These are phyloP conservation scores for Brachylomia viminalis DNA, from an alignment of 2,888 invertebrate genomes.

Conservation along the genomic window DNA sequence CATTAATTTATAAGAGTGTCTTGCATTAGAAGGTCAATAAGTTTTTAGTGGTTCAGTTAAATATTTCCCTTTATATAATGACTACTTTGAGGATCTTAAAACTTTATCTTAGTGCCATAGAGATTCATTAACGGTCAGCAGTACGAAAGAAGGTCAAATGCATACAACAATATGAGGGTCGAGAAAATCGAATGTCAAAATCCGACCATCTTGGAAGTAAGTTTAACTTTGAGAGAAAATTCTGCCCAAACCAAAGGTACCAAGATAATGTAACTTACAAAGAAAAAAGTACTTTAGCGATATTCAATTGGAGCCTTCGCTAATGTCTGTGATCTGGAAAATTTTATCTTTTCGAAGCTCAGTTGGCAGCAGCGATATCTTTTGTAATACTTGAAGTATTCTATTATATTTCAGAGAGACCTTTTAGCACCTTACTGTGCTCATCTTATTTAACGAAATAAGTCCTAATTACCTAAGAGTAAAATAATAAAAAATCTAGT, in stretches of 20 bases:
- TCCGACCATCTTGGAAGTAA: not conserved
- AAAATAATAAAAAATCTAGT: not conserved
- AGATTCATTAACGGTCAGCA: conserved; percentile 2
- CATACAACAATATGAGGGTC: conserved; percentile 9
- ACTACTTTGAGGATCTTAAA: not conserved
- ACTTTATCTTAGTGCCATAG: not conserved
- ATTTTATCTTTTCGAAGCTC: conserved; percentile 15
- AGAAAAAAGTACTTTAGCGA: conserved; percentile 12
- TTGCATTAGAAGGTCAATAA: not conserved
- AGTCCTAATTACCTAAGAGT: not conserved
- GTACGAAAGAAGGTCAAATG: conserved; percentile 5
- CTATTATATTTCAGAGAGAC: not conserved
- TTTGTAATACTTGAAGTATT: not conserved
- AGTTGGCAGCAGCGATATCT: not conserved
- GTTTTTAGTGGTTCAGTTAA: not conserved
- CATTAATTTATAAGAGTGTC: not conserved
- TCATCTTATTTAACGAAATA: conserved; percentile 11
- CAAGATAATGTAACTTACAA: conserved; percentile 13
- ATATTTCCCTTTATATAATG: not conserved
- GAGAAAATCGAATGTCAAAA: conserved; percentile 15
- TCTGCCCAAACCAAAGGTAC: conserved; percentile 15
- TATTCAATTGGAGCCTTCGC: conserved; percentile 15
- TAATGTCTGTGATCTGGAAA: conserved; percentile 4
- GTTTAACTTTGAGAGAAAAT: conserved; percentile 25
- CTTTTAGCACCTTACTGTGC: not conserved